phyloP scores from a whole-genome alignment of 2,888 invertebrate species.

The Monochamus alternatus region DNA sequence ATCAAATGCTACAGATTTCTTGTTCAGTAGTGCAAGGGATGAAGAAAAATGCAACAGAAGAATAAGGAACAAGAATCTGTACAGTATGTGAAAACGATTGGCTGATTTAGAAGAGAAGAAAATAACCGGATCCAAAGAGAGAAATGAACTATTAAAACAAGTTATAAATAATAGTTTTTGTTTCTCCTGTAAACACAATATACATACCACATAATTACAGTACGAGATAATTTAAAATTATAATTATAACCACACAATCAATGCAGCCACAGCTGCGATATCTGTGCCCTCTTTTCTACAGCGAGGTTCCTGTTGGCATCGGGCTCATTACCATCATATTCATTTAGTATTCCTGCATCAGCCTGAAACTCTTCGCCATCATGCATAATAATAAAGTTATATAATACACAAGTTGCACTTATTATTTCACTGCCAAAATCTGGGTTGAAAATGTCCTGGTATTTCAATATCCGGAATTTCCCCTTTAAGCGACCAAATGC shows the following conservation, averaged over 20 bases:
- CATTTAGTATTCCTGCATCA: background rate
- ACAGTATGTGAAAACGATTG: background rate
- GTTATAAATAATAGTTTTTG: background rate
- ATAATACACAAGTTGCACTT: conserved; percentile 12
- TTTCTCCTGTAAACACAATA: background rate
- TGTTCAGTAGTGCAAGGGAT: background rate
- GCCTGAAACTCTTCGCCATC: background rate
- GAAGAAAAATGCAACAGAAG: background rate
- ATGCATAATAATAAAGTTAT: conserved; percentile 18
- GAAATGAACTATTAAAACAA: conserved; percentile 2
- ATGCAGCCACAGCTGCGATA: background rate
- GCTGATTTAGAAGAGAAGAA: conserved; percentile 7
- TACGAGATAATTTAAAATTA: no score
- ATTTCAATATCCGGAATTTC: conserved; percentile 4
- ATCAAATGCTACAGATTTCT: background rate
- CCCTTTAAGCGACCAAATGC: background rate
- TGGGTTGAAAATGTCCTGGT: background rate
- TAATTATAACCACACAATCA: no score
- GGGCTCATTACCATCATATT: background rate
- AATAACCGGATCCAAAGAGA: background rate
- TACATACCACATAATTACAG: no score
- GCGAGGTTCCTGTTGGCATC: background rate
- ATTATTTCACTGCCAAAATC: conserved; percentile 11
- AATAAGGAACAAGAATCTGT: background rate
- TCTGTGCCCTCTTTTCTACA: background rate